Base-by-base conservation (phyloP, 2,888 invertebrate species). In the Drosophila subsilvestris region DNA sequence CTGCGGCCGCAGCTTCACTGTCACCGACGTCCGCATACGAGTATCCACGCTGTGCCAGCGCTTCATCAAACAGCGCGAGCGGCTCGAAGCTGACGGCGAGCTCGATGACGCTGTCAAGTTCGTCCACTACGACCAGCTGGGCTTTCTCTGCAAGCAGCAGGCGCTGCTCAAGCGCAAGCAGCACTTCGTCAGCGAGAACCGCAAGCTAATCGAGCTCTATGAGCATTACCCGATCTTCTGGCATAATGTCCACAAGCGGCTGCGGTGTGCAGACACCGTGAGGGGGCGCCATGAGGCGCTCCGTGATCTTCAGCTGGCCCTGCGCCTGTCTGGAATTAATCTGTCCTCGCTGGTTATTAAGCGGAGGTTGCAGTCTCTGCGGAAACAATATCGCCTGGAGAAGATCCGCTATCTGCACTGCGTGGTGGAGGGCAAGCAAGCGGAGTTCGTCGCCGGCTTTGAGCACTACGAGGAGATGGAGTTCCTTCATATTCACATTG, bases 401-500 rank as follows among this genome's bases (percentile, higher is more conserved):
- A 90, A 90, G 76, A 86, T 90, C 8, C 75, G 89, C 3, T 80
- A 80, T 37, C 43, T 90, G 58, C 86, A 88, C 14, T 76, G 86
- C n/a, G 76, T 83, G 7, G 83, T 87, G 1, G 89, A 88, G 51
- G 79, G 83, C 12, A 82, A 63, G 14, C 86, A 87, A 42, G 43
- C 72, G 12, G 80, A 80, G 7, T 90, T 89, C 48, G 77, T 80
- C 0, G 60, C 83, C 3, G 60, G 45, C 1, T 90, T 90, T 20
- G 82, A 83, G 57, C 90, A 88, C 55, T 90, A 87, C 58, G 71
- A 68, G 9, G 86, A 80, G 45, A 89, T 90, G 89, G 76, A 88
- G 45, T 90, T 90, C 12, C 69, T 90, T 5, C 78, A 90, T 43
- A 86, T 89, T 37, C 90, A 90, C 32, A 89, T 90, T 10, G 89